phyloP scores from a whole-genome alignment of 2,888 invertebrate genomes.

The Caenorhabditis angaria region DNA sequence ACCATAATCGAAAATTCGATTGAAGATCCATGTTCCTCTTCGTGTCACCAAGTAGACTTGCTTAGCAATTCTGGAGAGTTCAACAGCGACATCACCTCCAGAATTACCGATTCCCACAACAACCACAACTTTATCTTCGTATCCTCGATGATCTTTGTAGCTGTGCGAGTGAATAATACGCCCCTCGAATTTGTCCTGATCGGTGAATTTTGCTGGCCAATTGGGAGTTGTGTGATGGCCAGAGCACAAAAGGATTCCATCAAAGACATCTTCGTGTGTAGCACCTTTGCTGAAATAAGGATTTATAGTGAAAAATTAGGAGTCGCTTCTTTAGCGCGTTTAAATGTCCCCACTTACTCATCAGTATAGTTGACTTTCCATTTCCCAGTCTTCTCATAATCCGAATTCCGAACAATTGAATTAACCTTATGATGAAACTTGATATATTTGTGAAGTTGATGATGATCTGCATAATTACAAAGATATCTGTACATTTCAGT shows the following conservation, averaged over 20 bases:
- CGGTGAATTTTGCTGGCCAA: constrained; percentile 68
- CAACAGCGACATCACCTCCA: constrained; percentile 75
- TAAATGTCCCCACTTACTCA: no score
- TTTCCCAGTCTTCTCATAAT: constrained; percentile 71
- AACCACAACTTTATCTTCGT: constrained; percentile 73
- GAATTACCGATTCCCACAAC: constrained; percentile 75
- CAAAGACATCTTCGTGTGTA: constrained; percentile 68
- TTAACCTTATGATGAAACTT: constrained; percentile 57
- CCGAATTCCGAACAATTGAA: constrained; percentile 61
- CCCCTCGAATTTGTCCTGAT: constrained; percentile 67
- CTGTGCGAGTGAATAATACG: constrained; percentile 68
- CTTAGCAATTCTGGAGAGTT: constrained; percentile 73
- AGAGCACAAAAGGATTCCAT: constrained; percentile 75
- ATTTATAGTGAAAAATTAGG: no score
- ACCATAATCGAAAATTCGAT: constrained; percentile 72
- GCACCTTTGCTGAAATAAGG: constrained; percentile 36
- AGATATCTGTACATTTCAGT: constrained; percentile 57
- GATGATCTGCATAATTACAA: constrained; percentile 65
- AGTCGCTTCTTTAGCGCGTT: no score
- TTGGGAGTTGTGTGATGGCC: constrained; percentile 75
- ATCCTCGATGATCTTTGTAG: constrained; percentile 66
- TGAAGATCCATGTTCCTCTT: constrained; percentile 75
- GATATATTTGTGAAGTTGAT: constrained; percentile 62
- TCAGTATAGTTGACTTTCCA: constrained; percentile 71
- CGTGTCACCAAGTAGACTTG: constrained; percentile 63